A percentile compares a stretch with the other conserved stretches of the same genome.
Evolutionary conservation across 2,113 vertebrate genomes (phyloP).

Genomic region (Pedetes capensis): DNA sequence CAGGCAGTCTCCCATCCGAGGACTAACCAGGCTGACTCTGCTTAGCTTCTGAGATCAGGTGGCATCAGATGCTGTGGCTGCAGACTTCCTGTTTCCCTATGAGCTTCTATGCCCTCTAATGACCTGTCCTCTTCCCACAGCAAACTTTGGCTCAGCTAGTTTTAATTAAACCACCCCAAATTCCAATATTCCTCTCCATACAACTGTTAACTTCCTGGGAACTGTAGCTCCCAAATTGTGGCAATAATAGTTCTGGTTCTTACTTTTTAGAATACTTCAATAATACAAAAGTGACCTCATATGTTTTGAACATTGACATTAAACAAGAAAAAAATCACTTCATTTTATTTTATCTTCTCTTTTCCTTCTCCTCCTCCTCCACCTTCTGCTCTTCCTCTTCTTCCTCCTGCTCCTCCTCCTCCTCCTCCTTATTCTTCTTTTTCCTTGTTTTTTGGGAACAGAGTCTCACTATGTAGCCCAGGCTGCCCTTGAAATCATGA

Average conservation of each 20-base stretch:
- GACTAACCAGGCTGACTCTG: no score
- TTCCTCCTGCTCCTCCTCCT: no score
- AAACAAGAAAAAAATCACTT: neutral
- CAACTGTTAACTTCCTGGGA: neutral
- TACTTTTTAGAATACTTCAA: neutral
- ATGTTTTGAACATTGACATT: neutral
- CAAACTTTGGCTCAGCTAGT: neutral
- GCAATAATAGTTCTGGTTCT: neutral
- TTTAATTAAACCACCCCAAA: conserved; percentile 1
- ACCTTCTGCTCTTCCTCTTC: neutral
- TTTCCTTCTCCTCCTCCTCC: neutral
- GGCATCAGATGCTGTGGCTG: no score
- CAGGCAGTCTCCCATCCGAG: no score
- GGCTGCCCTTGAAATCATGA: no score
- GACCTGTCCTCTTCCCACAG: neutral
- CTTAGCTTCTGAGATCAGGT: no score
- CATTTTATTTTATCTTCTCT: neutral
- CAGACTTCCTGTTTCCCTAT: neutral
- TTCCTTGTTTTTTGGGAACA: no score
- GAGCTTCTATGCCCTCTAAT: neutral
- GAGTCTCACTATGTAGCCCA: no score
- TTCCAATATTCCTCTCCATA: neutral
- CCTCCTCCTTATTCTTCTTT: no score
- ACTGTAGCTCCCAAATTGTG: neutral
- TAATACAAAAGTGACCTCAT: neutral